A percentile compares a stretch with the other conserved stretches of the same genome.
phyloP scores from a whole-genome alignment of 1,140 invertebrate genomes.

The Nebria ingens region DNA sequence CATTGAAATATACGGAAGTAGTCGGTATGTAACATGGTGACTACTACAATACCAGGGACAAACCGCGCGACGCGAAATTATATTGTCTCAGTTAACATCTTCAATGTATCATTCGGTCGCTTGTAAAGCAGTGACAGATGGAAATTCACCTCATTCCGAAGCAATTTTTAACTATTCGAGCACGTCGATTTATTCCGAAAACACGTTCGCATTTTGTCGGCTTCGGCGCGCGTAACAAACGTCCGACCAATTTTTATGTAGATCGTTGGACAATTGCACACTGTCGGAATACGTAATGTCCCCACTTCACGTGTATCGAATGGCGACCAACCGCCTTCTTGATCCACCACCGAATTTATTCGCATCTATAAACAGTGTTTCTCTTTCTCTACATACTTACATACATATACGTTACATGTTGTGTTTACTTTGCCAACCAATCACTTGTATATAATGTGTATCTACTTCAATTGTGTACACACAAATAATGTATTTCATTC shows the following conservation, averaged over 20 bases:
- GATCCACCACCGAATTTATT: not conserved
- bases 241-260: conserved; percentile 8
- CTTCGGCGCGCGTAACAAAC: conserved; percentile 4
- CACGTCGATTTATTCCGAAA: conserved; percentile 5
- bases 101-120: not conserved
- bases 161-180: conserved; percentile 4
- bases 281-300: conserved; percentile 4
- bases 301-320: not conserved
- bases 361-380: not conserved
- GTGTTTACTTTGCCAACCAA: too few species aligned
- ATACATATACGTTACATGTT: too few species aligned
- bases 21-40: too few species aligned
- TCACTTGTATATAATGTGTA: too few species aligned
- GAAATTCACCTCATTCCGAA: not conserved
- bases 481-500: too few species aligned
- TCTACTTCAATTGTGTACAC: too few species aligned
- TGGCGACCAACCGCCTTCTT: not conserved
- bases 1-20: too few species aligned
- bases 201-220: conserved; percentile 8
- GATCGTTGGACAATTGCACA: conserved; percentile 5
- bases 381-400: not conserved
- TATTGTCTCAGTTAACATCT: not conserved
- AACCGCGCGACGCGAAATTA: not conserved
- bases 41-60: too few species aligned
- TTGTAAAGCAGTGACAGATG: not conserved